Conservation (phyloP, 2,888 invertebrate species). For the Leucania comma region DNA sequence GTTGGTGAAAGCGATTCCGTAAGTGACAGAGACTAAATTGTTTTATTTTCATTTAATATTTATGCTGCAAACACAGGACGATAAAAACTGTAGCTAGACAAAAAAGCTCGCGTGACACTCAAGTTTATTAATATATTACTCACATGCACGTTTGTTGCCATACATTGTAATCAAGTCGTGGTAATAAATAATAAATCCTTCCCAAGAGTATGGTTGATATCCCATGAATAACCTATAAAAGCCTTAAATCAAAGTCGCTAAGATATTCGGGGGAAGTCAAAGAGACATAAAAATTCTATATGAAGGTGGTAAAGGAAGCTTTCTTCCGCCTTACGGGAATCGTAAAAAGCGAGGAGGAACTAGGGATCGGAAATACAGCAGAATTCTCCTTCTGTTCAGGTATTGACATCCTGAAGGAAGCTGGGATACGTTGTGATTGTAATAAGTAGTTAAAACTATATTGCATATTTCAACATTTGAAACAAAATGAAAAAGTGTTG, state of each 20-base stretch:
- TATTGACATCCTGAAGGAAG: background rate
- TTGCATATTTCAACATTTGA: no score
- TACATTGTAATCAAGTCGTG: slow-evolving; percentile 30
- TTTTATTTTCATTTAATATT: slow-evolving; percentile 27
- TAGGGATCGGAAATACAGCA: background rate
- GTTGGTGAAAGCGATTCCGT: slow-evolving; percentile 7
- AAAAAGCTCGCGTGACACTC: slow-evolving; percentile 38
- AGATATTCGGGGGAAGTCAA: slow-evolving; percentile 56
- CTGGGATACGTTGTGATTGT: background rate
- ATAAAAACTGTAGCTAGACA: slow-evolving; percentile 6
- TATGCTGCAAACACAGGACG: slow-evolving; percentile 5
- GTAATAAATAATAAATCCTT: slow-evolving; percentile 43
- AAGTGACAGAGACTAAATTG: background rate
- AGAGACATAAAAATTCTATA: slow-evolving; percentile 25
- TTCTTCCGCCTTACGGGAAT: slow-evolving; percentile 8
- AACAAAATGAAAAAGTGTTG: background rate
- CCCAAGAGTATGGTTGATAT: slow-evolving; percentile 31
- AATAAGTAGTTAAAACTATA: background rate
- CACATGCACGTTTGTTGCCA: slow-evolving; percentile 19
- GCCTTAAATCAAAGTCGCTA: slow-evolving; percentile 61
- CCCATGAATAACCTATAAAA: slow-evolving; percentile 57
- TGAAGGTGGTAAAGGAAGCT: background rate
- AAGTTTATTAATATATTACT: slow-evolving; percentile 46
- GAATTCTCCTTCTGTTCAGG: background rate
- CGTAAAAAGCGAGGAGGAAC: slow-evolving; percentile 32